phyloP scores from a whole-genome alignment of 2,888 invertebrate genomes.

The Cheilosia scutellata region DNA sequence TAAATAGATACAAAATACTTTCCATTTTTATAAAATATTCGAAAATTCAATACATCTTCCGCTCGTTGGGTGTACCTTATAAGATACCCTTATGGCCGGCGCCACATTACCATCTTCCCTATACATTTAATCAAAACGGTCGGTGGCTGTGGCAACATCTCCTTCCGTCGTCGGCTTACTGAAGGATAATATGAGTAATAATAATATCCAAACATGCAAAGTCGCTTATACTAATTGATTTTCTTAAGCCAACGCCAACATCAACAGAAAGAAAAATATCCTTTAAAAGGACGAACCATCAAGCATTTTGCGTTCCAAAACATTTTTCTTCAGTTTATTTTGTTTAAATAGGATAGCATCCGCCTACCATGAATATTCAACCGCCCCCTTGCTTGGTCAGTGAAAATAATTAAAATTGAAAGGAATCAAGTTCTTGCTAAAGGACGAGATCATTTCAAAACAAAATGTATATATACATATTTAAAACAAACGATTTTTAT shows the following conservation, averaged over 20 bases:
- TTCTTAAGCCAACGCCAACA: conserved; percentile 48
- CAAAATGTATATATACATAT: conserved; percentile 14
- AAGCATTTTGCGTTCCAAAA: background rate
- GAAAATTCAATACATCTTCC: background rate
- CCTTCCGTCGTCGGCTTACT: conserved; percentile 22
- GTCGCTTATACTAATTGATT: conserved; percentile 74
- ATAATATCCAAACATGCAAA: conserved; percentile 62
- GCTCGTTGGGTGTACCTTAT: conserved; percentile 1
- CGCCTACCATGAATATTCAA: background rate
- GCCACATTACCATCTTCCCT: conserved; percentile 24
- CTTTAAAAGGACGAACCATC: conserved; percentile 14
- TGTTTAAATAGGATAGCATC: conserved; percentile 22
- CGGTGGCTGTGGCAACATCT: background rate
- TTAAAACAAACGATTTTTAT: conserved; percentile 48
- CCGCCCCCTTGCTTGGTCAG: conserved; percentile 18
- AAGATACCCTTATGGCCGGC: background rate
- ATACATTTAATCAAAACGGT: background rate
- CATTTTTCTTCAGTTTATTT: conserved; percentile 15
- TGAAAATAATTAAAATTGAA: conserved; percentile 72
- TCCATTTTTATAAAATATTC: no score
- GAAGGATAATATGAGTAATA: conserved; percentile 46
- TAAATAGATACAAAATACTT: no score
- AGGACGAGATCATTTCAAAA: conserved; percentile 15
- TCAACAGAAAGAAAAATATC: conserved; percentile 27
- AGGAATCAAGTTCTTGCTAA: conserved; percentile 44